These are phyloP conservation scores for Neosilurus hyrtlii DNA, from an alignment of 2,797 vertebrate species.

Conservation along the genomic window DNA sequence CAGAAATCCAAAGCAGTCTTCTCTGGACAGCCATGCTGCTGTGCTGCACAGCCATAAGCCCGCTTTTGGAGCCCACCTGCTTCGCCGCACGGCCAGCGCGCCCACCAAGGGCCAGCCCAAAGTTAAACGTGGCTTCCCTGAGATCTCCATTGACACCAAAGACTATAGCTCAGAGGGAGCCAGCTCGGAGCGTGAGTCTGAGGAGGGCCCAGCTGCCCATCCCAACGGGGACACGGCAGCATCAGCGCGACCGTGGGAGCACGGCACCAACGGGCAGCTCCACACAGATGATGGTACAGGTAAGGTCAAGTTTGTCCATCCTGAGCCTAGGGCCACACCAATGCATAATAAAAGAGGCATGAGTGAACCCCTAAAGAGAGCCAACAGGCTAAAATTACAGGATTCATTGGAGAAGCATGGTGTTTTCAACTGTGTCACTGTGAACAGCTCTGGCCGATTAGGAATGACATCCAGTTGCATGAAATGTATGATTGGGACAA, in stretches of 20 bases:
- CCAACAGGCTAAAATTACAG: conserved; percentile 69
- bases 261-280: conserved; percentile 72
- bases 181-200: conserved; percentile 76
- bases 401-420: conserved; percentile 72
- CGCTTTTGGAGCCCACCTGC: conserved; percentile 89
- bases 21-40: conserved; percentile 99
- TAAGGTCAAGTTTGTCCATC: conserved; percentile 76
- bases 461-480: conserved; percentile 91
- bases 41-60: conserved; percentile 86
- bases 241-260: conserved; percentile 61
- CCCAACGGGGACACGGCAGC: conserved; percentile 49
- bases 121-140: conserved; percentile 84
- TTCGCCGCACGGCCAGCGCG: conserved; percentile 93
- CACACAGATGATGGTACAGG: conserved; percentile 82
- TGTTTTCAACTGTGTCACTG: conserved; percentile 78
- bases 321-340: conserved; percentile 54
- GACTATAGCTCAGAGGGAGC: conserved; percentile 83
- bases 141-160: conserved; percentile 84
- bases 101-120: conserved; percentile 94
- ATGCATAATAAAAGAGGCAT: conserved; percentile 62
- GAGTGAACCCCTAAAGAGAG: conserved; percentile 80
- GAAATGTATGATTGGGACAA: conserved; percentile 84
- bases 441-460: conserved; percentile 81
- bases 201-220: conserved; percentile 64
- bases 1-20: conserved; percentile 96